Evolutionary conservation across 2,113 vertebrate species (phyloP).

Genomic region (Paradisaea rubra): DNA sequence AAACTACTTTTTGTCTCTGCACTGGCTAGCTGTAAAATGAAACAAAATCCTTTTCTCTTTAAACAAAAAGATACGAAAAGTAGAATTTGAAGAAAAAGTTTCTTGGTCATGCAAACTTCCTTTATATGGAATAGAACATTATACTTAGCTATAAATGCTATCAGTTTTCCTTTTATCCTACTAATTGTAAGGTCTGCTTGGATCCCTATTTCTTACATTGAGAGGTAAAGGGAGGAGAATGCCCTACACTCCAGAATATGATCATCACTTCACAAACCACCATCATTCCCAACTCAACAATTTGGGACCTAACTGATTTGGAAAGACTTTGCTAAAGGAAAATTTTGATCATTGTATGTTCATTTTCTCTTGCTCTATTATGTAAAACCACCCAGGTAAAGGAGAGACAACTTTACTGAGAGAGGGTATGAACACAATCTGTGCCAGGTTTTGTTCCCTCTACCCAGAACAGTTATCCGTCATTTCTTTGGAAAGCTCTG

Average conservation of each 20-base stretch:
- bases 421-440: background rate
- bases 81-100: background rate
- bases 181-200: background rate
- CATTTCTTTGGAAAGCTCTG: background rate
- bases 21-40: background rate
- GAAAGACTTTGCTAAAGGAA: background rate
- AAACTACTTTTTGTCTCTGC: background rate
- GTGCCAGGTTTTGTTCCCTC: background rate
- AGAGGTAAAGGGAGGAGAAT: background rate
- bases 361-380: background rate
- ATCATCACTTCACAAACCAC: background rate
- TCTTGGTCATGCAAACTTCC: background rate
- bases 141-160: background rate
- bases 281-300: background rate
- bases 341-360: background rate
- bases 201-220: background rate
- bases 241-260: background rate
- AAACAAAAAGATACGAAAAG: background rate
- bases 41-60: background rate
- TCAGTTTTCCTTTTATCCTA: background rate
- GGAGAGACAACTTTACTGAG: fast-evolving
- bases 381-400: background rate
- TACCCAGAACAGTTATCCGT: background rate
- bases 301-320: background rate
- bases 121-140: background rate